phyloP scores from a whole-genome alignment of 2,888 invertebrate species.

The Drosophila quinaria region DNA sequence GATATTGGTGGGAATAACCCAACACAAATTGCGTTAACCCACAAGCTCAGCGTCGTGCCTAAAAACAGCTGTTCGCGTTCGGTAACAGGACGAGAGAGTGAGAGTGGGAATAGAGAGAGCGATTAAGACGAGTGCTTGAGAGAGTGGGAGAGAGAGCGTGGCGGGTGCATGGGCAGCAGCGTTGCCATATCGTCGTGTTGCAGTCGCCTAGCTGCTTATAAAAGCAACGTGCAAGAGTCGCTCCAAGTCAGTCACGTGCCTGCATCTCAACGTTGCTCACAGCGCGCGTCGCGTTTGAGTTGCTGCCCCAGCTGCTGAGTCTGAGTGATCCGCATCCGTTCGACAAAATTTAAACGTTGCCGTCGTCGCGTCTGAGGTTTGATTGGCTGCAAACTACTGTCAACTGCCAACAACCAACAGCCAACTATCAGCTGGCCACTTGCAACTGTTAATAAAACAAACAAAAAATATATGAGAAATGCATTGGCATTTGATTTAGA shows the following conservation, averaged over 20 bases:
- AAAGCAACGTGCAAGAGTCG: slow-evolving; percentile 68
- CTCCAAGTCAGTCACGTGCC: slow-evolving; percentile 81
- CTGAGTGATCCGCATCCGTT: slow-evolving; percentile 73
- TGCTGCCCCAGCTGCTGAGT: slow-evolving; percentile 59
- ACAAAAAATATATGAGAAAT: slow-evolving; percentile 34
- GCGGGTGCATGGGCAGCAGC: slow-evolving; percentile 54
- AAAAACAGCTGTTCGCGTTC: slow-evolving; percentile 58
- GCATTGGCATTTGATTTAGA: slow-evolving; percentile 41
- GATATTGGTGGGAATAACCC: slow-evolving; percentile 39
- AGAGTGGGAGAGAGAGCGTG: slow-evolving; percentile 14
- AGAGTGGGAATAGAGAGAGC: slow-evolving; percentile 13
- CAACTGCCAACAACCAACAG: slow-evolving; percentile 2
- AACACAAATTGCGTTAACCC: slow-evolving; percentile 47
- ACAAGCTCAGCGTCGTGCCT: slow-evolving; percentile 22
- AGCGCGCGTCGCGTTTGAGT: slow-evolving; percentile 59
- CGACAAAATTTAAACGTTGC: slow-evolving; percentile 39
- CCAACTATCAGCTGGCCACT: neutral
- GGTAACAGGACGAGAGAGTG: slow-evolving; percentile 8
- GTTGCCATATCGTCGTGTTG: slow-evolving; percentile 67
- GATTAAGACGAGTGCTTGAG: slow-evolving; percentile 4
- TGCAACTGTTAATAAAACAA: slow-evolving; percentile 5
- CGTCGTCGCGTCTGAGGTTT: slow-evolving; percentile 61
- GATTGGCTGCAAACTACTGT: slow-evolving; percentile 58
- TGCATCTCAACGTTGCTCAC: slow-evolving; percentile 68
- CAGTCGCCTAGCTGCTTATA: slow-evolving; percentile 63